Evolutionary conservation across 2,113 vertebrate genomes (phyloP), one percentile per base, ranked within the genome.

Genomic region (Vidua chalybeata): DNA sequence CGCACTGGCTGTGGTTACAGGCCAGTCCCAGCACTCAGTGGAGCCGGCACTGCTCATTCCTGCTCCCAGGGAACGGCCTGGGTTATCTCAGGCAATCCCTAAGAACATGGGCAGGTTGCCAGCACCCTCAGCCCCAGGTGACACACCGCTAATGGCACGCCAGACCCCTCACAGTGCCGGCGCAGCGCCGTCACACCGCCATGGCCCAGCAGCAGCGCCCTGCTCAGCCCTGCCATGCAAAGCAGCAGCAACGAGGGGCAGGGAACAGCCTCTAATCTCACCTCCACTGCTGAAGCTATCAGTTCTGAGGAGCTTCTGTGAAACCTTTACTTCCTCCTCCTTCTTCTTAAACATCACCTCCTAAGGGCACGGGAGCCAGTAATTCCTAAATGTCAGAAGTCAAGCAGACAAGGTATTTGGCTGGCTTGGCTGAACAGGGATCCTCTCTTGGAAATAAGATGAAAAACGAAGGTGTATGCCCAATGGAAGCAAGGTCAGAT

Each of bases 191-290:
- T 45, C 43, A 45, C 43, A 15, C 43, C 15, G 43, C 43, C n/a
- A 7, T 1, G 15, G 27, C 43, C 33, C 46, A 26, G 75, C 22
- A 41, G 74, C 28, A 31, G 62, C 4, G 4, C 2, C 1, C 48
- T 41, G 61, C 66, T n/a, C 2, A 39, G 66, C 39, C 22, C 20
- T 7, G 51, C 43, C 43, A 45, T 51, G 10, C 52, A 37, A 8
- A 16, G 20, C 15, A 6, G 15, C 0, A 0, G 30, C 7, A 31
- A 17, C 0, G 2, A 39, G 43, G 15, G 37, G 61, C 30, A 26
- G 43, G 68, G 58, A 37, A 11, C 45, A 10, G 45, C 45, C 31
- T 21, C 58, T 27, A 18, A 72, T 45, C 16, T 45, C n/a, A 9
- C n/a, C 39, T n/a, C 13, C 20, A 4, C 27, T 73, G 64, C 68